A percentile compares a stretch with the other conserved stretches of the same genome.
These are phyloP conservation scores for Heliconius himera DNA, from an alignment of 1,140 invertebrate species.

Conservation along the genomic window DNA sequence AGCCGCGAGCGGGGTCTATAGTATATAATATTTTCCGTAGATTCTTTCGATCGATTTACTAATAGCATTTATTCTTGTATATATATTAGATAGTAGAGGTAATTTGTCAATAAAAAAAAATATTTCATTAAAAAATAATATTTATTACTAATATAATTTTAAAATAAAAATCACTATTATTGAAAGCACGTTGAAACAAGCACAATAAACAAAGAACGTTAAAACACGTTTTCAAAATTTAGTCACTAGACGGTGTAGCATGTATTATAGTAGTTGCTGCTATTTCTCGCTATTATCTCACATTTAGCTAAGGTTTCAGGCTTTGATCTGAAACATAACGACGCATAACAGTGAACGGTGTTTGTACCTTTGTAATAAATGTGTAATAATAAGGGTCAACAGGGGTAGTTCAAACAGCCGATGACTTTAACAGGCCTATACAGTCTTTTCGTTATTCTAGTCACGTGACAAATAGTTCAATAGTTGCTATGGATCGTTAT, in stretches of 20 bases:
- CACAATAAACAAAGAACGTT: neutral
- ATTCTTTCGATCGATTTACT: too few relatives aligned
- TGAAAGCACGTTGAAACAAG: too few relatives aligned
- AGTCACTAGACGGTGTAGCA: neutral
- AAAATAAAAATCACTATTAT: too few relatives aligned
- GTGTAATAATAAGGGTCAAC: neutral
- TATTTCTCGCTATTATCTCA: neutral
- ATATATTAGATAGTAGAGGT: too few relatives aligned
- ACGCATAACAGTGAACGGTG: neutral
- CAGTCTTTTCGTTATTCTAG: neutral
- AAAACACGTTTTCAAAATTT: neutral
- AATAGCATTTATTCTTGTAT: too few relatives aligned
- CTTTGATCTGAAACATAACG: conserved; percentile 12
- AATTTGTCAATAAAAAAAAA: too few relatives aligned
- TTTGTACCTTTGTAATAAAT: neutral
- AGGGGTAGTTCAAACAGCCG: neutral
- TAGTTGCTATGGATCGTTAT: conserved; percentile 1
- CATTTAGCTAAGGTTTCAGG: conserved; percentile 1
- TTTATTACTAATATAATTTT: too few relatives aligned
- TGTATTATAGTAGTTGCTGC: neutral
- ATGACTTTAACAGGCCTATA: neutral
- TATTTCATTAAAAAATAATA: too few relatives aligned
- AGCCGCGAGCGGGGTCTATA: too few relatives aligned
- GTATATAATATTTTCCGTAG: too few relatives aligned
- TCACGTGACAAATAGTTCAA: conserved; percentile 6